Percentiles rank a stretch among this genome's conserved stretches.
Evolutionary conservation across 2,797 vertebrate genomes (phyloP).

Genomic region (Apodemus agrarius): DNA sequence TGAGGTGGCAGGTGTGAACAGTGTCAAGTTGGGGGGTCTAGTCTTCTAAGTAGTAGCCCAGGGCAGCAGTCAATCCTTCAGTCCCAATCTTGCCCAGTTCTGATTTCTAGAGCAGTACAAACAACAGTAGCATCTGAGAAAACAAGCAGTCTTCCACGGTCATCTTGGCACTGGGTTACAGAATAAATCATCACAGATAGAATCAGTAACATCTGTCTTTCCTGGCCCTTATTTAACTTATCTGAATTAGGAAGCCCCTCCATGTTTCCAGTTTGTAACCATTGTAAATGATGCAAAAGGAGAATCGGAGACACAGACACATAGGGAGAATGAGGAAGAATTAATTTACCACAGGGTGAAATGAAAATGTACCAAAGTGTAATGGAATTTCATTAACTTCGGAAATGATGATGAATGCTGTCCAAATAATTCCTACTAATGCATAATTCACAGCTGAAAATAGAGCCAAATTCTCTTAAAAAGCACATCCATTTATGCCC

Average conservation of each 20-base stretch:
- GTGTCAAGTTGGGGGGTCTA: background rate
- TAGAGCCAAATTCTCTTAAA: slow-evolving; percentile 78
- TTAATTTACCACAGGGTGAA: slow-evolving; percentile 79
- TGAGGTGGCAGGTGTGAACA: background rate
- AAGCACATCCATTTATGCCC: slow-evolving; percentile 78
- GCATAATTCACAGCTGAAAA: slow-evolving; percentile 82
- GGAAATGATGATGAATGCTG: slow-evolving; percentile 81
- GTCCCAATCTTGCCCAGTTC: background rate
- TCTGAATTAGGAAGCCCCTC: slow-evolving; percentile 60
- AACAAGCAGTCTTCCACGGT: slow-evolving; percentile 37
- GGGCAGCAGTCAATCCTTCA: background rate
- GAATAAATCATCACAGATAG: slow-evolving; percentile 14
- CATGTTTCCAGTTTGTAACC: slow-evolving; percentile 61
- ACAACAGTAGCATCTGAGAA: slow-evolving; percentile 48
- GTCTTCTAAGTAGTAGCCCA: slow-evolving; percentile 12
- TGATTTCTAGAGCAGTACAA: slow-evolving; percentile 53
- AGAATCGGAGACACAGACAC: slow-evolving; percentile 59
- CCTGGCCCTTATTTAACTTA: slow-evolving; percentile 71
- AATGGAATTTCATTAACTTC: slow-evolving; percentile 80
- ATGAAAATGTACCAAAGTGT: slow-evolving; percentile 69
- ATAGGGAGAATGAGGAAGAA: slow-evolving; percentile 73
- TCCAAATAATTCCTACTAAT: slow-evolving; percentile 81
- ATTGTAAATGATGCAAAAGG: slow-evolving; percentile 78
- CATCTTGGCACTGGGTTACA: slow-evolving; percentile 24
- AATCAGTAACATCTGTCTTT: slow-evolving; percentile 68